Conservation (phyloP, 2,888 invertebrate species). For the Drosophila stalkeri region DNA sequence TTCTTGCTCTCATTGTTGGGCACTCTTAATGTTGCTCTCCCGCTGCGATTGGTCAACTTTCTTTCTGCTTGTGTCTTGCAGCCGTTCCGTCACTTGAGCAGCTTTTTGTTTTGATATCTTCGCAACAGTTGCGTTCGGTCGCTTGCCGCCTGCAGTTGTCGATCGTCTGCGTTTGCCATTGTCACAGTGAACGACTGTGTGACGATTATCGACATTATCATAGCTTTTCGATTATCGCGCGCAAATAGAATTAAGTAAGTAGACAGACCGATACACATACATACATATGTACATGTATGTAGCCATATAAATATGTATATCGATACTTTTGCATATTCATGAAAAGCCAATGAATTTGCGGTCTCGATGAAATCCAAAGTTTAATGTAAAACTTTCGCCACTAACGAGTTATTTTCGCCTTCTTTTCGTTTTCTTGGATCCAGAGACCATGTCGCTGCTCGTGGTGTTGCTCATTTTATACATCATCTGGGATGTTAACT, state of each 20-base stretch:
- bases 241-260: slow-evolving; percentile 19
- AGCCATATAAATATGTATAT: background rate
- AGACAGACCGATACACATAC: background rate
- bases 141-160: slow-evolving; percentile 42
- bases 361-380: slow-evolving; percentile 23
- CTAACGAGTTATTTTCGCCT: slow-evolving; percentile 44
- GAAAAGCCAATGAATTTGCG: background rate
- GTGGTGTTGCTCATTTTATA: slow-evolving; percentile 86
- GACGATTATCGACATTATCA: slow-evolving; percentile 17
- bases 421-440: slow-evolving; percentile 6
- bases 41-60: slow-evolving; percentile 10
- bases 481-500: slow-evolving; percentile 92
- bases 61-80: slow-evolving; percentile 1
- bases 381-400: slow-evolving; percentile 51
- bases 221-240: slow-evolving; percentile 3
- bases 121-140: slow-evolving; percentile 45
- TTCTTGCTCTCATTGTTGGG: background rate
- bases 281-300: background rate
- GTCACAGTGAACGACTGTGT: background rate
- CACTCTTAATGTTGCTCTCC: background rate
- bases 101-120: slow-evolving; percentile 43
- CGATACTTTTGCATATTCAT: slow-evolving; percentile 9
- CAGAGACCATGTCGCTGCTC: slow-evolving; percentile 71
- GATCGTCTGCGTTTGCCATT: background rate
- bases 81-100: slow-evolving; percentile 23